These are phyloP conservation scores for Noturus placidus DNA, from an alignment of 2,113 vertebrate genomes.

Conservation along the genomic window DNA sequence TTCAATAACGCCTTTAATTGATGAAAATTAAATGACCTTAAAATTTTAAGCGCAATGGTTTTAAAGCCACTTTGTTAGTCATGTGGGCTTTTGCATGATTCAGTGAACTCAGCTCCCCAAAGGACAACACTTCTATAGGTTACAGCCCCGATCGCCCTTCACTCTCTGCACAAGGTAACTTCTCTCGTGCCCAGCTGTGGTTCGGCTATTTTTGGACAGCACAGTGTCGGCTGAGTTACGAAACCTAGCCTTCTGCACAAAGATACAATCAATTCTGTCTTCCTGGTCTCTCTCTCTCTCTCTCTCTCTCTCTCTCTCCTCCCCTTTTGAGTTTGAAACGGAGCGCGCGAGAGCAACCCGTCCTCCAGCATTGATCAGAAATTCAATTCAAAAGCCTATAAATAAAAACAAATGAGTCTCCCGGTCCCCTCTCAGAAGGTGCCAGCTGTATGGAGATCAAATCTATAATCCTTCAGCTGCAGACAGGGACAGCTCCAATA, in stretches of 20 bases:
- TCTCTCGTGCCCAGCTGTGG: conserved; percentile 40
- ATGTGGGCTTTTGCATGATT: conserved; percentile 40
- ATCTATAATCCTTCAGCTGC: conserved; percentile 60
- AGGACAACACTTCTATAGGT: conserved; percentile 37
- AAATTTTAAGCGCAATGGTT: conserved; percentile 11
- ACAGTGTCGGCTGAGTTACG: conserved; percentile 37
- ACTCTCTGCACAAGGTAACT: conserved; percentile 48
- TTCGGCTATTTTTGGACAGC: conserved; percentile 43
- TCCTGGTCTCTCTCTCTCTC: conserved; percentile 35
- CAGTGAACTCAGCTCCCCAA: conserved; percentile 31
- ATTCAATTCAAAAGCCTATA: conserved; percentile 70
- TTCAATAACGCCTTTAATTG: conserved; percentile 8
- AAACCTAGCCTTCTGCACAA: conserved; percentile 43
- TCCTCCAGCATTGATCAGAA: conserved; percentile 67
- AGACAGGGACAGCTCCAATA: conserved; percentile 59
- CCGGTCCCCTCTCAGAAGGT: conserved; percentile 49
- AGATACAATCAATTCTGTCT: conserved; percentile 51
- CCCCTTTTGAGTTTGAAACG: conserved; percentile 44
- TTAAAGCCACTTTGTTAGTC: conserved; percentile 41
- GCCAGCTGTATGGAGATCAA: conserved; percentile 58
- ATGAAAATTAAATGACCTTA: conserved; percentile 25
- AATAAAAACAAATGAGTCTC: conserved; percentile 64
- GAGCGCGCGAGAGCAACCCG: conserved; percentile 48
- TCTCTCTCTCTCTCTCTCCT: conserved; percentile 33
- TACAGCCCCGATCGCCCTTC: conserved; percentile 39